Conservation (phyloP, 2,797 vertebrate genomes). For the Squalus acanthias region DNA sequence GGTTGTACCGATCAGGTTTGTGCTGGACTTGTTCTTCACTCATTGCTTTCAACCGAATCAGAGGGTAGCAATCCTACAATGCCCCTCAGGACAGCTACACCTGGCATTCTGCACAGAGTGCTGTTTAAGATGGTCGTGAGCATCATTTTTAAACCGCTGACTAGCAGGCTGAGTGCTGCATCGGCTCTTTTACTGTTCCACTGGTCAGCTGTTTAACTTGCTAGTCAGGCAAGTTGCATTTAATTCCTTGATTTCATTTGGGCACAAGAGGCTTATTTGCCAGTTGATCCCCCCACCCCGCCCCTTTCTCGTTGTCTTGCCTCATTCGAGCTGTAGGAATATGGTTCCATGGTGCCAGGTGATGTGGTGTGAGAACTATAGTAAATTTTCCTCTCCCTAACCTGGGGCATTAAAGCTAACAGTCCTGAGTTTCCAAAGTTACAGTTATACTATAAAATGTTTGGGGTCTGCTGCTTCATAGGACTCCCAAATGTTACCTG, state of each 20-base stretch:
- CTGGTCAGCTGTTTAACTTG: neutral
- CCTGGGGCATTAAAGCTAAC: neutral
- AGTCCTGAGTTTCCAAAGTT: neutral
- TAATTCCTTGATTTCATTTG: neutral
- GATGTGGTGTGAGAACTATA: neutral
- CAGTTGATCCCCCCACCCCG: neutral
- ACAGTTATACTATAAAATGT: neutral
- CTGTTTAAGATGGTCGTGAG: neutral
- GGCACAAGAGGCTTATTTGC: neutral
- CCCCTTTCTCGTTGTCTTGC: neutral
- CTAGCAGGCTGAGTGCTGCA: neutral
- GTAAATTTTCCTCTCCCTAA: neutral
- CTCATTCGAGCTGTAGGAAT: neutral
- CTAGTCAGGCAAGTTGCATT: neutral
- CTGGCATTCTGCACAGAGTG: neutral
- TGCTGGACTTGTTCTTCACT: neutral
- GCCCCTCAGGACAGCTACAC: neutral
- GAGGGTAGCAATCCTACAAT: no score
- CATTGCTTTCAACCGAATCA: neutral
- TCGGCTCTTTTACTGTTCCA: neutral
- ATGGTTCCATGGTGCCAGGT: neutral
- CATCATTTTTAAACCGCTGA: no score
- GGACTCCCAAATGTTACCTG: neutral
- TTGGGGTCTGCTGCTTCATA: neutral
- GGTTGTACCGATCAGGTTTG: neutral